phyloP scores from a whole-genome alignment of 2,113 vertebrate genomes.

The Cinclus mexicanus region DNA sequence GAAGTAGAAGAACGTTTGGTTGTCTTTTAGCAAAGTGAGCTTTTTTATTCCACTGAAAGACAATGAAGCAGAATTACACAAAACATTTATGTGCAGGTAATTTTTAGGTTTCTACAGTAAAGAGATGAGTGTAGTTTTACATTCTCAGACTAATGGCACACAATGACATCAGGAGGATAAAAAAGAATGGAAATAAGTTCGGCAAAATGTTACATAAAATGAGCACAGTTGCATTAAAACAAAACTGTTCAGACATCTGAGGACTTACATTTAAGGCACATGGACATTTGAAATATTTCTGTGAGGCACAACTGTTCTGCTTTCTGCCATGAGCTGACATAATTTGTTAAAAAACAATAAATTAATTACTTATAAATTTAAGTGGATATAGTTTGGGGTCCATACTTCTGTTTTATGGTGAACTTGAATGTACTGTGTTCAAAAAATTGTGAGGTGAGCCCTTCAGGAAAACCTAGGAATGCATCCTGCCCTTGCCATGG shows the following conservation, averaged over 20 bases:
- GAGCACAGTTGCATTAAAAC: not conserved
- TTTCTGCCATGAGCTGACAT: not conserved
- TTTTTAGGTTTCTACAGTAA: not conserved
- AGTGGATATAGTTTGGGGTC: not conserved
- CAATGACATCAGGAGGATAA: not conserved
- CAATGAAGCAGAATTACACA: not conserved
- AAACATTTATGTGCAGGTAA: not conserved
- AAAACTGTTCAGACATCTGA: not conserved
- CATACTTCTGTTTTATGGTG: not conserved
- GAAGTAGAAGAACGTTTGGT: not conserved
- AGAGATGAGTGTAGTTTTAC: not conserved
- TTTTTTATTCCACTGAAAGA: not conserved
- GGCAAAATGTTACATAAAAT: not conserved
- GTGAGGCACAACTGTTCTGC: not conserved
- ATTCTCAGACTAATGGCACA: not conserved
- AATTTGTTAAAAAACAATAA: not conserved
- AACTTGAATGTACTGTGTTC: not conserved
- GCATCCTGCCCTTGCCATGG: not conserved
- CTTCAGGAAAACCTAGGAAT: not conserved
- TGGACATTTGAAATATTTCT: not conserved
- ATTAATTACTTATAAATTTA: not conserved
- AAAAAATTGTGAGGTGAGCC: not conserved
- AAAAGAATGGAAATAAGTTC: not conserved
- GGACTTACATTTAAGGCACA: not conserved
- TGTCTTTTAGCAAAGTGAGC: not conserved